These are phyloP conservation scores for Glaucopsyche alexis DNA, from an alignment of 2,888 invertebrate genomes.

Conservation along the genomic window DNA sequence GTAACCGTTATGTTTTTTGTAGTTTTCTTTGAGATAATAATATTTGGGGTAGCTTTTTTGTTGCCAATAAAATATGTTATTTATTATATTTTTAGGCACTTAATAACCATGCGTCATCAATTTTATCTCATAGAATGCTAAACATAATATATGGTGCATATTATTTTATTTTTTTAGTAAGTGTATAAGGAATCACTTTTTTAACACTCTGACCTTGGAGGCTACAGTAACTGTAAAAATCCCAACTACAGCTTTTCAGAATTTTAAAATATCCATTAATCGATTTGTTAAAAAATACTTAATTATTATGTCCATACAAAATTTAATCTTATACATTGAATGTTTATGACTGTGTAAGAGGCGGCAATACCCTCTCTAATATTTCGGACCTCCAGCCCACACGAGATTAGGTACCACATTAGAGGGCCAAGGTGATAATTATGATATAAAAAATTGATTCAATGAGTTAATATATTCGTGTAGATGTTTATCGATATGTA, in stretches of 20 bases:
- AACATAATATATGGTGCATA: background rate
- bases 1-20: constrained; percentile 39
- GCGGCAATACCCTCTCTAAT: constrained; percentile 48
- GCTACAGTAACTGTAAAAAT: no score
- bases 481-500: constrained; percentile 43
- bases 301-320: constrained; percentile 1
- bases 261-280: no score
- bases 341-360: constrained; percentile 55
- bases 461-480: constrained; percentile 71
- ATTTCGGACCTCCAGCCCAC: constrained; percentile 63
- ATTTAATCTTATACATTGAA: constrained; percentile 5
- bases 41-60: background rate
- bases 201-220: no score
- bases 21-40: background rate
- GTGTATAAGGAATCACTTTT: no score
- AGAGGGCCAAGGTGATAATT: constrained; percentile 76
- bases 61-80: constrained; percentile 26
- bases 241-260: no score
- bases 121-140: background rate
- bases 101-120: background rate
- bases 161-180: no score
- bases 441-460: constrained; percentile 71
- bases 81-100: background rate
- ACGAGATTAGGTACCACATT: constrained; percentile 75
- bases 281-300: no score